Percentiles rank a stretch among this genome's conserved stretches.
These are phyloP conservation scores for Megaceryle alcyon DNA, from an alignment of 2,797 vertebrate species.

Conservation along the genomic window DNA sequence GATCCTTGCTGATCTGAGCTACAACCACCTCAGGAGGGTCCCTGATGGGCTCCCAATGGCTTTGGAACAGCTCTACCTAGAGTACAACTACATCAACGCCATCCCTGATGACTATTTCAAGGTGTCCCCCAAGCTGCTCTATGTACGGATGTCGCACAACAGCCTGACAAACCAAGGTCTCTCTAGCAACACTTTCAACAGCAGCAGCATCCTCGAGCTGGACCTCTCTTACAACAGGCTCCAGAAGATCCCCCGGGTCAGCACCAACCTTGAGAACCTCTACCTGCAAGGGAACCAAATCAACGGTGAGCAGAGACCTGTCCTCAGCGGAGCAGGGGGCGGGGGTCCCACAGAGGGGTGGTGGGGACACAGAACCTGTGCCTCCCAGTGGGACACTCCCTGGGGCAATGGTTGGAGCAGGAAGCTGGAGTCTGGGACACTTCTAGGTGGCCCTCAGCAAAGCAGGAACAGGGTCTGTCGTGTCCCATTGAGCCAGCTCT, in stretches of 20 bases:
- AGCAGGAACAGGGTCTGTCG: neutral
- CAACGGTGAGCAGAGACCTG: slow-evolving; percentile 81
- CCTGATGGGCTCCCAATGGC: slow-evolving; percentile 87
- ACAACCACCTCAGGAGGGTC: slow-evolving; percentile 89
- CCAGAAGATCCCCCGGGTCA: slow-evolving; percentile 92
- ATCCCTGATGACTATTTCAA: slow-evolving; percentile 88
- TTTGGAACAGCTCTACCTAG: slow-evolving; percentile 93
- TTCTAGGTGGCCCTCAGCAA: neutral
- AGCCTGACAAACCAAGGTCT: slow-evolving; percentile 90
- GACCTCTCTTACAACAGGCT: slow-evolving; percentile 96
- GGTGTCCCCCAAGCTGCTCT: slow-evolving; percentile 86
- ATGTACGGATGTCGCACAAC: slow-evolving; percentile 91
- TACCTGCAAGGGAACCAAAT: slow-evolving; percentile 97
- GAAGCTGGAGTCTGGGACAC: neutral
- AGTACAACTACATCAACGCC: slow-evolving; percentile 88
- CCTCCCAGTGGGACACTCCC: fast-evolving
- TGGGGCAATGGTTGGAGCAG: neutral
- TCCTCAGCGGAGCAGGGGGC: neutral
- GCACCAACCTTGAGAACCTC: slow-evolving; percentile 90
- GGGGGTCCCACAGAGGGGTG: neutral
- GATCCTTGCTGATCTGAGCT: slow-evolving; percentile 90
- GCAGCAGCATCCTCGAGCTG: slow-evolving; percentile 92
- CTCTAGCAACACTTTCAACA: slow-evolving; percentile 90
- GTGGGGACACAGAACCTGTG: neutral
- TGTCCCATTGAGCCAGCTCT: neutral